Evolutionary conservation across 1,140 invertebrate genomes (phyloP).

Genomic region (Hormaphis cornu): DNA sequence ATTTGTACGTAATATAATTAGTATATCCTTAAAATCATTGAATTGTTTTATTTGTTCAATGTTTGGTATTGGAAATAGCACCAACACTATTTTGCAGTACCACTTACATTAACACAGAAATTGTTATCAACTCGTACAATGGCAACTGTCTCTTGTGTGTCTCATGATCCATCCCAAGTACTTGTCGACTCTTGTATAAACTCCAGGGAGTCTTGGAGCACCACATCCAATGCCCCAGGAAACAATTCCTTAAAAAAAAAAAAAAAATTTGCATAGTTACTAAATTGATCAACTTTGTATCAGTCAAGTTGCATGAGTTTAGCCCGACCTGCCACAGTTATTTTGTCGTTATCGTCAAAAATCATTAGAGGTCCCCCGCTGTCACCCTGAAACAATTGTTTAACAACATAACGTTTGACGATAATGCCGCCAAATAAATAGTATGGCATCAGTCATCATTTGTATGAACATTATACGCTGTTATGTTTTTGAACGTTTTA

Average conservation of each 20-base stretch:
- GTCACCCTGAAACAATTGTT: constrained; percentile 24
- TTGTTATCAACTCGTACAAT: constrained; percentile 23
- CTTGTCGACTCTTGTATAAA: constrained; percentile 60
- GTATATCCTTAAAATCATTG: too few species aligned
- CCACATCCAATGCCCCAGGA: constrained; percentile 69
- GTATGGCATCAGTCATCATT: too few species aligned
- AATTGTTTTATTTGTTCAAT: not conserved
- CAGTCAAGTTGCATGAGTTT: not conserved
- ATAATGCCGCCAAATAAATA: too few species aligned
- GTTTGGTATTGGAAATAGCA: not conserved
- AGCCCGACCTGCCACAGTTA: not conserved
- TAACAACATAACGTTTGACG: not conserved
- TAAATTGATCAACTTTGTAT: not conserved
- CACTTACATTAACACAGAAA: too few species aligned
- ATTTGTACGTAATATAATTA: not conserved
- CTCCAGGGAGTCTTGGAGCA: constrained; percentile 57
- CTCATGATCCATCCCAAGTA: constrained; percentile 56
- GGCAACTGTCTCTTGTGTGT: constrained; percentile 41
- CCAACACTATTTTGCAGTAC: not conserved
- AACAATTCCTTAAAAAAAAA: constrained; percentile 47
- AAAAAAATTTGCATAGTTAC: too few species aligned
- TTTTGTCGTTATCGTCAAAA: constrained; percentile 3
- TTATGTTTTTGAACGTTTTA: constrained; percentile 35
- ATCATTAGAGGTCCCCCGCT: constrained; percentile 32
- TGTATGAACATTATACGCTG: too few species aligned